Base-by-base conservation (phyloP, 2,113 vertebrate species). In the Himantopus leucocephalus region DNA sequence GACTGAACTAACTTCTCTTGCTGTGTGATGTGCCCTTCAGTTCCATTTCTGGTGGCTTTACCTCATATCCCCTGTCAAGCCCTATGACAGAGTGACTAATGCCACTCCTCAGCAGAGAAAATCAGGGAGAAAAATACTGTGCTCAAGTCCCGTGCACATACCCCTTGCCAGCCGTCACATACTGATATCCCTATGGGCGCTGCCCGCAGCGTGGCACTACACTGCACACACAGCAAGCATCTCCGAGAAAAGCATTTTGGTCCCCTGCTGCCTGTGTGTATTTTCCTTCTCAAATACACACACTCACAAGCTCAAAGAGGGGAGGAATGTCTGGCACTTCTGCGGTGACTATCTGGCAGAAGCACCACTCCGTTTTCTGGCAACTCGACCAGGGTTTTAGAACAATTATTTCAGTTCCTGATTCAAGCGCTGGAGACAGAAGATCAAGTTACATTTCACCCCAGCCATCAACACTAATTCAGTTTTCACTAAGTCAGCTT, bases 381-480 rank as follows among this genome's bases (percentile, higher is more conserved):
- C 95, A 97, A 55, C 71, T 96, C 20, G 2, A 62, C 71, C 71
- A 78, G 74, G 76, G 39, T 84, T 85, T 96, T 94, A 94, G 92
- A 97, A 97, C 89, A 92, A 96, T 96, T 97, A 96, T 91, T 96
- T 96, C 86, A 94, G 84, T 95, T 97, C 90, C 96, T 89, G 88
- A 94, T 96, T 96, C 93, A 85, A 94, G 89, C 0, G 0, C 74
- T 96, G 53, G 67, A 96, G 89, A 96, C 67, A 83, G 88, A 87
- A 91, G 93, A 97, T 97, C 95, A 83, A 71, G 55, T 96, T 96
- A 92, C 95, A 68, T 89, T 89, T 96, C 91, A 94, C 81, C 90
- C 67, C 73, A 93, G 80, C 87, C 93, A 95, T 92, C 93, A 96
- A 68, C 86, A 94, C 67, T 94, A 94, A 97, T 94, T 74, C 94